Conservation (phyloP, 1,140 invertebrate genomes). For the Heliconius congener region DNA sequence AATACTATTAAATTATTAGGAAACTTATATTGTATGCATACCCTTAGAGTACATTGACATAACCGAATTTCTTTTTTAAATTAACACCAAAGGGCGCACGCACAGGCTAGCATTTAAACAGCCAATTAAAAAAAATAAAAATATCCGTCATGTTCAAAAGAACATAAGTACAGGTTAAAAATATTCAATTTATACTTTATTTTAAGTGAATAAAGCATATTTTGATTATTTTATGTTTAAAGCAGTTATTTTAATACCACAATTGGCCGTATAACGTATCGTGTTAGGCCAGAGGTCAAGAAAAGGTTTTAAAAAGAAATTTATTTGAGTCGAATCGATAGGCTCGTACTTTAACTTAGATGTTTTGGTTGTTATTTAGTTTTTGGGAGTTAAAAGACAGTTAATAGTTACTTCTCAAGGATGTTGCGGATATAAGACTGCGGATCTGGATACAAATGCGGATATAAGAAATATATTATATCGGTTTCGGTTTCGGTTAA, state of each 20-base stretch:
- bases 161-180: neutral
- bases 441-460: no score
- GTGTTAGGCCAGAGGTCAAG: constrained; percentile 61
- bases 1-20: no score
- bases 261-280: constrained; percentile 27
- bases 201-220: neutral
- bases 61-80: constrained; percentile 46
- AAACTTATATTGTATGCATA: constrained; percentile 1
- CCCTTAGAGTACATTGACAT: constrained; percentile 23
- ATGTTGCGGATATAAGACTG: no score
- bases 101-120: constrained; percentile 35
- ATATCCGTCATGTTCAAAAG: neutral
- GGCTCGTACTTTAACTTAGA: neutral
- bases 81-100: constrained; percentile 51
- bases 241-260: neutral
- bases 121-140: constrained; percentile 33
- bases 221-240: neutral
- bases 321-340: constrained; percentile 37
- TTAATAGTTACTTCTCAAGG: no score
- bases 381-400: neutral
- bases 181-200: constrained; percentile 18
- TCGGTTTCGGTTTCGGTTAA: no score
- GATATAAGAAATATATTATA: no score
- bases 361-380: neutral
- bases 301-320: constrained; percentile 39